Evolutionary conservation across 2,797 vertebrate species (phyloP).

Genomic region (Thripadectes ignobilis): DNA sequence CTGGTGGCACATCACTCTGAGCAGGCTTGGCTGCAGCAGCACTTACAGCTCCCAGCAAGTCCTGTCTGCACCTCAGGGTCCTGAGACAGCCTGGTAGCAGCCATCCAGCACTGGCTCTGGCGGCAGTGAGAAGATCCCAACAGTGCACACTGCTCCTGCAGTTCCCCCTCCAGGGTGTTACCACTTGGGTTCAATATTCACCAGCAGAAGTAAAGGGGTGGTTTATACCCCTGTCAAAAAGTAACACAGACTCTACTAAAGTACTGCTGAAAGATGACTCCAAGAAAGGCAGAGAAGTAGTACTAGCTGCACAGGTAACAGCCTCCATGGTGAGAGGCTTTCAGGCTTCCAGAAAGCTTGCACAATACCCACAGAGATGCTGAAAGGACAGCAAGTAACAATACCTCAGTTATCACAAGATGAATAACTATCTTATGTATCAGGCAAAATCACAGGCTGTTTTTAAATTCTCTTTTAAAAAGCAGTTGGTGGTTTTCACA

Average conservation of each 20-base stretch:
- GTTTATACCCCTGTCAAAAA: background rate
- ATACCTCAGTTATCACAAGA: background rate
- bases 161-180: background rate
- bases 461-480: background rate
- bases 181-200: background rate
- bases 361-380: accelerated
- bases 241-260: background rate
- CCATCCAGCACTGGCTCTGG: accelerated
- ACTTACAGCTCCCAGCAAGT: background rate
- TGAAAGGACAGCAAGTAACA: background rate
- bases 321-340: background rate
- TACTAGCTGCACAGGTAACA: background rate
- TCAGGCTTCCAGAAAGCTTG: background rate
- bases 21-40: background rate
- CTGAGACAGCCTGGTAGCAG: background rate
- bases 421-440: background rate
- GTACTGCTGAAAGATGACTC: background rate
- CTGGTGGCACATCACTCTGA: background rate
- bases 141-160: accelerated
- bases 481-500: background rate
- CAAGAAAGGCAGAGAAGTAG: background rate
- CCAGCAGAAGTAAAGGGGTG: background rate
- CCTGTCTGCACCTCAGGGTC: background rate
- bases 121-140: background rate
- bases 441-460: background rate